Percentiles rank a stretch among this genome's conserved stretches.
Conservation (phyloP, 1,140 invertebrate genomes). For the Micrasema minimum region DNA sequence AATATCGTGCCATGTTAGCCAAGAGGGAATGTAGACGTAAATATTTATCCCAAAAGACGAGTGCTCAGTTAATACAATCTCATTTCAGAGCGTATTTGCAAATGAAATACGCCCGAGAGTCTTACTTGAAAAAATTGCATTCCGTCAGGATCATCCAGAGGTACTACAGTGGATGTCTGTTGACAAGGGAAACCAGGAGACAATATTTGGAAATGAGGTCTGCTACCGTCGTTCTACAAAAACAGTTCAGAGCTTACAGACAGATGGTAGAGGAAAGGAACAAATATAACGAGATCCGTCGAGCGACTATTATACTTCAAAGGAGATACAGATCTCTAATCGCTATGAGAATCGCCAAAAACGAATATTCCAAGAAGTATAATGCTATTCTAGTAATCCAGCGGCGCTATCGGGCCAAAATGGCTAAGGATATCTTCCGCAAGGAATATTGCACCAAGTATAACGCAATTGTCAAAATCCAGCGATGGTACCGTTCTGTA, state of each 20-base stretch:
- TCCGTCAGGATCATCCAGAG: not conserved
- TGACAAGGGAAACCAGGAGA: not conserved
- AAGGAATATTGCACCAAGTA: slow-evolving; percentile 37
- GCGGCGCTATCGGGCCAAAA: slow-evolving; percentile 22
- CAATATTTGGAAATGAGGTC: slow-evolving; percentile 3
- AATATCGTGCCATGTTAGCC: slow-evolving; percentile 11
- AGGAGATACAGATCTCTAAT: slow-evolving; percentile 57
- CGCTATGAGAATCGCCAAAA: slow-evolving; percentile 42
- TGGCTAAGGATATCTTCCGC: not conserved
- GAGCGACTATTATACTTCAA: slow-evolving; percentile 58
- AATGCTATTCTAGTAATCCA: slow-evolving; percentile 16
- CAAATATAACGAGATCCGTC: slow-evolving; percentile 38
- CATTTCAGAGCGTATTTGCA: slow-evolving; percentile 54
- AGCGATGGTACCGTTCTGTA: slow-evolving; percentile 32
- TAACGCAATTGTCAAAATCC: slow-evolving; percentile 52
- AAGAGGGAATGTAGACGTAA: slow-evolving; percentile 54
- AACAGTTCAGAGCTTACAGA: slow-evolving; percentile 52
- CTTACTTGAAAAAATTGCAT: slow-evolving; percentile 5
- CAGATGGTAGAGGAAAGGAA: slow-evolving; percentile 47
- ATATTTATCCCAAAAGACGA: slow-evolving; percentile 56
- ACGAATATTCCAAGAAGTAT: slow-evolving; percentile 34
- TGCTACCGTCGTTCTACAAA: slow-evolving; percentile 50
- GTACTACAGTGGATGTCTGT: slow-evolving; percentile 8
- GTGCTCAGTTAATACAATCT: slow-evolving; percentile 61
- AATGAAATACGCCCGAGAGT: slow-evolving; percentile 1